Conservation (phyloP, 30 jellyfish, hydroid and myxozoan genomes). For the Cassiopea xamachana region DNA sequence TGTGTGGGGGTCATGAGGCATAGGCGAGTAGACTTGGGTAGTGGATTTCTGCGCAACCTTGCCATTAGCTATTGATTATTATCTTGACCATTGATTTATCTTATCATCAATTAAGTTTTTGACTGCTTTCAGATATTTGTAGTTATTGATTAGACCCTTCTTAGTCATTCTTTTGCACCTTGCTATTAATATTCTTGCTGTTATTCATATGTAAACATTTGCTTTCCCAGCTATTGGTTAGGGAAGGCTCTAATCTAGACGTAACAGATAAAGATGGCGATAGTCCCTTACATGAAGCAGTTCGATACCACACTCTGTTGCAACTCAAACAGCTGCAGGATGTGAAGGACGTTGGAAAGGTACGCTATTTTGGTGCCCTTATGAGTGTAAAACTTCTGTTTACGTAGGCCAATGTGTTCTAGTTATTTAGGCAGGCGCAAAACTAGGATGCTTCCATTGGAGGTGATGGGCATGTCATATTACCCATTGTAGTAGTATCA, state of each 20-base stretch:
- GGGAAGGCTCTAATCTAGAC: constrained; percentile 89
- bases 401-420: not conserved
- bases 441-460: too few relatives aligned
- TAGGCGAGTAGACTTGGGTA: too few relatives aligned
- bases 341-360: constrained; percentile 94
- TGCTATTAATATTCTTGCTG: not conserved
- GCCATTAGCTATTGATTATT: too few relatives aligned
- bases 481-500: too few relatives aligned
- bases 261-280: constrained; percentile 94
- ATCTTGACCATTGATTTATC: too few relatives aligned
- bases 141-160: too few relatives aligned
- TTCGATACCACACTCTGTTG: constrained; percentile 87
- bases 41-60: too few relatives aligned
- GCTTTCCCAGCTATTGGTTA: constrained; percentile 76
- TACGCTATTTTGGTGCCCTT: not conserved
- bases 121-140: too few relatives aligned
- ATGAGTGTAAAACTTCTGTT: not conserved
- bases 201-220: not conserved
- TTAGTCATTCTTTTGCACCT: too few relatives aligned
- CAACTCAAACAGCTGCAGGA: constrained; percentile 90
- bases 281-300: constrained; percentile 95
- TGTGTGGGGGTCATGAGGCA: too few relatives aligned
- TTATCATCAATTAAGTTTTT: too few relatives aligned
- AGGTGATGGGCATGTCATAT: too few relatives aligned
- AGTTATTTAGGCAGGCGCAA: not conserved